These are phyloP conservation scores for Myotis pilosus DNA, from an alignment of 2,797 vertebrate genomes.

Conservation along the genomic window DNA sequence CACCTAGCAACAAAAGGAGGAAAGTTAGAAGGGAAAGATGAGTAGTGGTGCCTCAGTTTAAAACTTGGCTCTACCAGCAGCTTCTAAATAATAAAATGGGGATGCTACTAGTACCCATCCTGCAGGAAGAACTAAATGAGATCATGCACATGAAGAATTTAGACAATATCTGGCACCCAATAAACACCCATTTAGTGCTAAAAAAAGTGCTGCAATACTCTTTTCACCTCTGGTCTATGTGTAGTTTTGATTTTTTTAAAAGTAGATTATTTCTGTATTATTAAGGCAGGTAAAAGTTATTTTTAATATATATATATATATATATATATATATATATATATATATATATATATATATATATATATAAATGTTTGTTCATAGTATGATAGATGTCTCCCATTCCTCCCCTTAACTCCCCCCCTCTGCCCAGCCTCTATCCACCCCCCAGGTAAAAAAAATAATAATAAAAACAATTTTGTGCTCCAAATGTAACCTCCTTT, in stretches of 20 bases:
- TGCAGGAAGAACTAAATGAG: not conserved
- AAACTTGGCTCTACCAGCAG: not conserved
- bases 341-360: too few relatives aligned
- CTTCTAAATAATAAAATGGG: not conserved
- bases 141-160: not conserved
- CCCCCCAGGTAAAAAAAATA: too few relatives aligned
- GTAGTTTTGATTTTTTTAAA: conserved; percentile 4
- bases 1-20: not conserved
- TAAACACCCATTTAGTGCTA: not conserved
- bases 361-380: too few relatives aligned
- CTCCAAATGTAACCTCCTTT: not conserved
- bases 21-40: not conserved
- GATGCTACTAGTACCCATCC: not conserved
- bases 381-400: too few relatives aligned
- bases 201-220: not conserved
- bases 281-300: not conserved
- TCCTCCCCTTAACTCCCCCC: too few relatives aligned
- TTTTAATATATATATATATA: too few relatives aligned
- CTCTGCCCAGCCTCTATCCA: too few relatives aligned
- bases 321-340: too few relatives aligned
- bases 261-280: not conserved
- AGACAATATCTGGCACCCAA: not conserved
- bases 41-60: not conserved
- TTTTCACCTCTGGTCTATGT: not conserved
- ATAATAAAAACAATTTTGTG: not conserved